Percentiles rank a stretch among this genome's conserved stretches.
phyloP scores from a whole-genome alignment of 1,140 invertebrate genomes.

The Drosophila sucinea region DNA sequence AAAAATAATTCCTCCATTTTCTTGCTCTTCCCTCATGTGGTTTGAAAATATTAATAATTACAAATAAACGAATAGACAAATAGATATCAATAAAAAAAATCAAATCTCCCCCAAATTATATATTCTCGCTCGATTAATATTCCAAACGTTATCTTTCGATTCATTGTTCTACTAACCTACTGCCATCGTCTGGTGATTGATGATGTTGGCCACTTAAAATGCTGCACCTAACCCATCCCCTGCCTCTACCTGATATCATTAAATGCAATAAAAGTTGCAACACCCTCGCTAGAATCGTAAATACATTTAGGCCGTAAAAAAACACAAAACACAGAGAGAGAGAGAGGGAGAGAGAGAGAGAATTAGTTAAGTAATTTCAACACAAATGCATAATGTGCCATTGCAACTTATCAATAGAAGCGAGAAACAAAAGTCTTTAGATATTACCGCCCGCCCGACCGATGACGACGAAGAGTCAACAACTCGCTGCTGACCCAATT shows the following conservation, averaged over 20 bases:
- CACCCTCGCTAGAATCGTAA: slow-evolving; percentile 22
- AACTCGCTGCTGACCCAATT: slow-evolving; percentile 60
- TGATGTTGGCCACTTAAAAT: slow-evolving; percentile 12
- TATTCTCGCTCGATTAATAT: neutral
- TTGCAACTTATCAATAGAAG: slow-evolving; percentile 36
- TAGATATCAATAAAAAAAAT: neutral
- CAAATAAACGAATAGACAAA: neutral
- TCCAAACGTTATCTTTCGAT: slow-evolving; percentile 21
- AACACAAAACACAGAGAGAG: neutral
- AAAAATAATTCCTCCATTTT: too few relatives aligned
- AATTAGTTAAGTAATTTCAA: slow-evolving; percentile 9
- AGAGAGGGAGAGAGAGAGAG: neutral
- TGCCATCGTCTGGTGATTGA: slow-evolving; percentile 29
- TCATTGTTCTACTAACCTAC: slow-evolving; percentile 39
- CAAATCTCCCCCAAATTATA: slow-evolving; percentile 13
- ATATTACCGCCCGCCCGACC: slow-evolving; percentile 39
- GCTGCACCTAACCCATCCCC: neutral
- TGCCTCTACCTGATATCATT: neutral
- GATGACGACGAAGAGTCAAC: slow-evolving; percentile 36
- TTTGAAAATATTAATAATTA: too few relatives aligned
- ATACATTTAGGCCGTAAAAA: slow-evolving; percentile 7
- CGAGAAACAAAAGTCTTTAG: slow-evolving; percentile 36
- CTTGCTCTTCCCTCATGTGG: too few relatives aligned
- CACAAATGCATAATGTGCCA: slow-evolving; percentile 38
- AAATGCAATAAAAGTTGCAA: neutral